Percentiles rank a stretch among this genome's conserved stretches.
Evolutionary conservation across 2,888 invertebrate genomes (phyloP).

Genomic region (Bruchidius siliquastri): DNA sequence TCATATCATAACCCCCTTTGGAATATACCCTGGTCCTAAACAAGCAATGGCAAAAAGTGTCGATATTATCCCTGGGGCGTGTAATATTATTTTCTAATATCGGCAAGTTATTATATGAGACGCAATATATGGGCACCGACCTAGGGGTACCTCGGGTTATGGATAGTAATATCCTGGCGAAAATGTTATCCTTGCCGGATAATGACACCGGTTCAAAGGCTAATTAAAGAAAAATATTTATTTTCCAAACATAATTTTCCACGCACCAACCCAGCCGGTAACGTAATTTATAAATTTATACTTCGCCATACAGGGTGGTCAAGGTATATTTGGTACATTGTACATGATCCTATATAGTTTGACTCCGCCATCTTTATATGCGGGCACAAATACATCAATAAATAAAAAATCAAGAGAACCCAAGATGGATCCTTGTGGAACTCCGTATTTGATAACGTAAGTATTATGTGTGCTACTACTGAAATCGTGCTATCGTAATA

Average conservation of each 20-base stretch:
- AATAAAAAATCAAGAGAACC: too few species aligned
- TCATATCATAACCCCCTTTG: background rate
- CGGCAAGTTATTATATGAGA: background rate
- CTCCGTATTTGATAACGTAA: too few species aligned
- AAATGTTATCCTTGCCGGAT: slow-evolving; percentile 15
- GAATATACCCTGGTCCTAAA: background rate
- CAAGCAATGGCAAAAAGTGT: background rate
- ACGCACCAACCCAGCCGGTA: slow-evolving; percentile 22
- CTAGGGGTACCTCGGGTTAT: slow-evolving; percentile 14
- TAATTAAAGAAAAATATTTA: slow-evolving; percentile 43
- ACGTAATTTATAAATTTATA: slow-evolving; percentile 1
- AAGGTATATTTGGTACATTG: background rate
- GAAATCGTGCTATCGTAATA: too few species aligned
- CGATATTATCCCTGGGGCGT: background rate
- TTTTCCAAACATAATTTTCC: slow-evolving; percentile 36
- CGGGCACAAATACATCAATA: too few species aligned
- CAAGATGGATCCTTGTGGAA: too few species aligned
- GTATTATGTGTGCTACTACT: too few species aligned
- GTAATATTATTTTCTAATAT: background rate
- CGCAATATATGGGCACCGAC: background rate
- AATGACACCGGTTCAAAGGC: slow-evolving; percentile 21
- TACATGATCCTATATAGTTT: too few species aligned
- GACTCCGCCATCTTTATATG: too few species aligned
- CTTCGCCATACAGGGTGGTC: background rate
- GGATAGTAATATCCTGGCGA: slow-evolving; percentile 22